phyloP scores from a whole-genome alignment of 2,113 vertebrate species.

The Cnemophilus loriae region DNA sequence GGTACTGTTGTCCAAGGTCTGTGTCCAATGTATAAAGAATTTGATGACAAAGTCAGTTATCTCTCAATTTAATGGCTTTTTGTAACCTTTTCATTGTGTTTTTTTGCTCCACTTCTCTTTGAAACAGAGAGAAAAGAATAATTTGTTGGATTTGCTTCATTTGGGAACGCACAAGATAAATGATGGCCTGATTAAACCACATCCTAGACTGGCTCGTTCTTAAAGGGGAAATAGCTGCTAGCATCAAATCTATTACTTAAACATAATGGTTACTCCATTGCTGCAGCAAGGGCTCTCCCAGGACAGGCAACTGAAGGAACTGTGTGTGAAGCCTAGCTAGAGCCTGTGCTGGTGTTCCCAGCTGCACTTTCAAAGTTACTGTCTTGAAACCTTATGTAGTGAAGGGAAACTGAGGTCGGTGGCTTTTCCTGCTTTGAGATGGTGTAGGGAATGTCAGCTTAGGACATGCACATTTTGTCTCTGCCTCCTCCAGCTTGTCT shows the following conservation, averaged over 20 bases:
- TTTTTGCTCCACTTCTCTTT: neutral
- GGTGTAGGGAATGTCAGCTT: neutral
- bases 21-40: neutral
- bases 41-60: neutral
- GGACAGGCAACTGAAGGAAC: neutral
- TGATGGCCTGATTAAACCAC: neutral
- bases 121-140: neutral
- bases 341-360: neutral
- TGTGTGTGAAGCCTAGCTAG: neutral
- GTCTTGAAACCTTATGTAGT: neutral
- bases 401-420: neutral
- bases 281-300: neutral
- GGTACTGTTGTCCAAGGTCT: neutral
- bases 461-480: neutral
- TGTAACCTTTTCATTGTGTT: neutral
- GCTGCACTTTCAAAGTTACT: neutral
- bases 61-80: neutral
- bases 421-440: neutral
- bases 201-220: neutral
- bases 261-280: neutral
- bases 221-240: neutral
- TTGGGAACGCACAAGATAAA: neutral
- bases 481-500: neutral
- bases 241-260: neutral
- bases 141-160: neutral